These are phyloP conservation scores for Plectrocnemia conspersa DNA, from an alignment of 1,140 invertebrate genomes.

Conservation along the genomic window DNA sequence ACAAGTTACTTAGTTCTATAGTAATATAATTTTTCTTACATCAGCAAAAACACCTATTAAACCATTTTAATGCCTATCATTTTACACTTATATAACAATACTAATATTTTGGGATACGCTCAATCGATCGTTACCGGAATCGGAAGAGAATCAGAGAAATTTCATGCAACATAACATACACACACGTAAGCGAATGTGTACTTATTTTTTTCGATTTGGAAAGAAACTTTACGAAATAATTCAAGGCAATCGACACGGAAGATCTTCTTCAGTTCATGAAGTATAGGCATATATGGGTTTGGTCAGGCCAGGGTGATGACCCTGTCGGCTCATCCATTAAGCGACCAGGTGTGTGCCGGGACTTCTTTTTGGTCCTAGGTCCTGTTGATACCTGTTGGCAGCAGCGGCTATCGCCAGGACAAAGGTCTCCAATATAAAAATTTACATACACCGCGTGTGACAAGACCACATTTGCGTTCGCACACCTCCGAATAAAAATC, in stretches of 20 bases:
- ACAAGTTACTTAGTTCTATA: no score
- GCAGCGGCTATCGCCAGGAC: slow-evolving; percentile 1
- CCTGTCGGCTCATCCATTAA: slow-evolving; percentile 1
- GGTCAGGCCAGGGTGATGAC: neutral
- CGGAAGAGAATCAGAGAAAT: neutral
- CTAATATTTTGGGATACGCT: no score
- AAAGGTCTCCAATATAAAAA: slow-evolving; percentile 2
- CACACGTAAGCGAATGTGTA: neutral
- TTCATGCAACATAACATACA: neutral
- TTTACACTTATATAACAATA: no score
- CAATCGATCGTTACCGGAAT: neutral
- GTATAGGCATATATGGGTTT: neutral
- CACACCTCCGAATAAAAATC: neutral
- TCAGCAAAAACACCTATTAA: no score
- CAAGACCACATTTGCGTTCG: neutral
- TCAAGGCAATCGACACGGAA: neutral
- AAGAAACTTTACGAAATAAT: neutral
- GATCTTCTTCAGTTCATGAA: neutral
- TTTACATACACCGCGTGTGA: slow-evolving; percentile 2
- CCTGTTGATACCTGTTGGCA: neutral
- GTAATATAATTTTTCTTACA: no score
- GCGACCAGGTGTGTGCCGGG: slow-evolving; percentile 5
- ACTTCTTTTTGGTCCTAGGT: neutral
- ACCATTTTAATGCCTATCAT: no score
- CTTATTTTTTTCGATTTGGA: neutral